Percentiles rank a stretch among this genome's conserved stretches.
These are phyloP conservation scores for Pseudorectes ferrugineus DNA, from an alignment of 2,113 vertebrate genomes.

Conservation along the genomic window DNA sequence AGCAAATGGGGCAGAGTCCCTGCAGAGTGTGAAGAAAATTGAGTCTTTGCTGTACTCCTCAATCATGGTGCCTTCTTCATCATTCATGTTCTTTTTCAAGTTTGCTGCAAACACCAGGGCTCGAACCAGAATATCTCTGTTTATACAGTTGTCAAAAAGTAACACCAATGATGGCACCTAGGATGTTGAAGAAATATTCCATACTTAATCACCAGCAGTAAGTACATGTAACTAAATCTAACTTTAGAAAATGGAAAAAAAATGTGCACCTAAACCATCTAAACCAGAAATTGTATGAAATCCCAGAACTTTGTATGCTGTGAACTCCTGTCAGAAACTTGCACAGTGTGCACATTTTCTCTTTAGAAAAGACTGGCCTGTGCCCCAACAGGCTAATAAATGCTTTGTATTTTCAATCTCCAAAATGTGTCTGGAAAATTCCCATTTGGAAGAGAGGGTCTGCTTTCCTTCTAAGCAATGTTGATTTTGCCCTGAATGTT, in stretches of 20 bases:
- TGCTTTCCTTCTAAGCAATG: background rate
- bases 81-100: conserved; percentile 68
- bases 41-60: conserved; percentile 72
- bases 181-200: background rate
- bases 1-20: conserved; percentile 74
- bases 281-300: background rate
- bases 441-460: background rate
- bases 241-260: background rate
- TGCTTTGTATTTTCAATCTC: background rate
- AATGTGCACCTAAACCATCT: background rate
- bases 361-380: background rate
- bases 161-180: conserved; percentile 76
- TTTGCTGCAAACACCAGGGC: conserved; percentile 82
- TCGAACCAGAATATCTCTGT: conserved; percentile 82
- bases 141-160: conserved; percentile 76
- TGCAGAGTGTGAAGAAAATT: conserved; percentile 79
- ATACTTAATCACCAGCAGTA: background rate
- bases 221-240: background rate
- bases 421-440: background rate
- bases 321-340: background rate
- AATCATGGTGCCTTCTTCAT: background rate
- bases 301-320: background rate
- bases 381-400: background rate
- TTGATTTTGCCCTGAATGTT: background rate
- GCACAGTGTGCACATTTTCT: background rate